Base-by-base conservation (phyloP, 2,113 vertebrate genomes). In the Morone chrysops region DNA sequence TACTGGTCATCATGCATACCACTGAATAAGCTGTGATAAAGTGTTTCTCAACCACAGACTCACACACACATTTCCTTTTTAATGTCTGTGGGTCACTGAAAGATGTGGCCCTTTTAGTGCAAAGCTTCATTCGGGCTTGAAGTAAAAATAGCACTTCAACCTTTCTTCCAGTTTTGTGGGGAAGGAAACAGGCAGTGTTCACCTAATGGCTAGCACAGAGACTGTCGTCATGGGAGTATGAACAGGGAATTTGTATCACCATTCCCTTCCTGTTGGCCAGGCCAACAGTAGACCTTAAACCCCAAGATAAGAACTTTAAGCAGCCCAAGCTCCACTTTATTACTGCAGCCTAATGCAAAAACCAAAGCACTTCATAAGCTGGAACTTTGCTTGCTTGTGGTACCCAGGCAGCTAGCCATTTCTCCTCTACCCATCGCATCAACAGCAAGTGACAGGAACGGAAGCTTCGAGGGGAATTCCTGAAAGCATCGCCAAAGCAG, bases 221-320 rank as follows among this genome's bases (percentile, higher is more conserved):
- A 88, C 79, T 91, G 90, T 91, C 86, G 86, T 93, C 88, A 94
- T 91, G 92, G 91, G 89, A 92, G 83, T 90, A 82, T 61, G 60
- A 86, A 63, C 78, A 82, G 84, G 83, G 80, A 89, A 92, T 91
- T 83, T 77, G 82, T 93, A 88, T 94, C 88, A 93, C 75, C 72
- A 41, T 85, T 85, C 65, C 81, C 89, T 93, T 94, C 92, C 93
- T 92, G 87, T 87, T 74, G 67, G 67, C 72, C 6, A 36, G 79
- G 41, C 70, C 73, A 78, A 62, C 54, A 70, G 68, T 66, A 84
- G 66, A 83, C 56, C 83, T 85, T 86, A 65, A 85, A 82, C 16
- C 80, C 81, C 47, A 79, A 90, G 92, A 93, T 93, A 93, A 94
- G 90, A 87, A 73, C 74, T 75, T 67, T 61, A 75, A 82, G 83